Evolutionary conservation across 2,113 vertebrate genomes (phyloP), one percentile per base, ranked within the genome.

Genomic region (Geococcyx californianus): DNA sequence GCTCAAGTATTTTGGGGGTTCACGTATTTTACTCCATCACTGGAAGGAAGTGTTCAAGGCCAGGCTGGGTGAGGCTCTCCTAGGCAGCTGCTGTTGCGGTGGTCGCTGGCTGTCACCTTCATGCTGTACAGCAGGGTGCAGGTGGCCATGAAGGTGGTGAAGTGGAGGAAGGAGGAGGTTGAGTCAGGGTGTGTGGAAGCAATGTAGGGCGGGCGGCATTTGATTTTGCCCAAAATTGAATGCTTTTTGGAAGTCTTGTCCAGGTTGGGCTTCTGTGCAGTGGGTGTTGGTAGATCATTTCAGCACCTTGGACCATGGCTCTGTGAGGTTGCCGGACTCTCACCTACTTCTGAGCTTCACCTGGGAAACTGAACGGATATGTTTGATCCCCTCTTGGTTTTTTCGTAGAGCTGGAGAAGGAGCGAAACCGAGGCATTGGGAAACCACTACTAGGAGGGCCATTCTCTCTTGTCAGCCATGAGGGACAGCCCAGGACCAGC

Each of bases 361-460:
- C 5, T 10, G 24, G 42, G 38, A 26, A 23, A 56, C 23, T 6
- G 1, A 0, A 0, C 40, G 52, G 40, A 3, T 26, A 24, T 75
- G 55, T 44, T 70, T 70, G 58, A 90, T 63, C 34, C 18, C 24
- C 4, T 7, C 7, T 56, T 89, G 25, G 14, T 16, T 47, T 69
- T 59, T 80, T n/a, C 80, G 85, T 56, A 99, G 99, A 96, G 58
- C 90, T 99, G 33, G 98, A 99, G 91, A 98, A 97, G 83, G 98
- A 99, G 54, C 96, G 98, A 52, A 99, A 96, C 54, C 98, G 98
- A 70, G 98, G 98, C 12, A 89, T 99, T 13, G 99, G 99, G 16
- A 98, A 98, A 40, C 98, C 99, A 1, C 97, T 98, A 34, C 98
- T 99, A 4, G 99, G 99, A 44, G 99, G 99, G 9, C 99, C 99